Conservation (phyloP, 1,140 invertebrate species). For the Trichonephila inaurata region DNA sequence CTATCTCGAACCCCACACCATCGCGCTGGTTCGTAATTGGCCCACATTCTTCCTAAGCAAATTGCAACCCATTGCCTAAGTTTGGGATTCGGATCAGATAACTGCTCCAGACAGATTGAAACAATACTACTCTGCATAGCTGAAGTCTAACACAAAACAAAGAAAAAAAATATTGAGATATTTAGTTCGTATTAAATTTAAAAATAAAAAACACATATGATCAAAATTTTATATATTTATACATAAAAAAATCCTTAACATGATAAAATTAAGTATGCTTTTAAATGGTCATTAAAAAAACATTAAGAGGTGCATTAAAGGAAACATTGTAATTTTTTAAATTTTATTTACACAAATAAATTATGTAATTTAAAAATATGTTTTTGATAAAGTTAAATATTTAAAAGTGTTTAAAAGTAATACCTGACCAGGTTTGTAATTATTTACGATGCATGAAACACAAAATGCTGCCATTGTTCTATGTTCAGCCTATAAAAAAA, state of each 20-base stretch:
- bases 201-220: too few relatives aligned
- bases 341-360: too few relatives aligned
- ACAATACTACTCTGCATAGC: constrained; percentile 93
- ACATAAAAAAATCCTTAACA: too few relatives aligned
- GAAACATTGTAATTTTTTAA: too few relatives aligned
- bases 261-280: too few relatives aligned
- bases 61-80: constrained; percentile 95
- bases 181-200: too few relatives aligned
- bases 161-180: neutral
- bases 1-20: constrained; percentile 98
- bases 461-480: constrained; percentile 95
- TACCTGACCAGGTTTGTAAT: constrained; percentile 90
- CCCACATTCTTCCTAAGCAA: constrained; percentile 96
- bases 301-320: too few relatives aligned
- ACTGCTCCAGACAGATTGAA: constrained; percentile 90
- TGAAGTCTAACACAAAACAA: constrained; percentile 83
- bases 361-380: too few relatives aligned
- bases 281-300: too few relatives aligned
- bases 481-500: constrained; percentile 86
- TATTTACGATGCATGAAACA: constrained; percentile 94
- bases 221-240: too few relatives aligned
- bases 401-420: neutral
- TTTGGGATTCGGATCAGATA: constrained; percentile 84
- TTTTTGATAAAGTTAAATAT: too few relatives aligned
- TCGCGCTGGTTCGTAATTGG: constrained; percentile 93